Percentiles rank a stretch among this genome's conserved stretches.
phyloP scores from a whole-genome alignment of 2,888 invertebrate genomes.

The Sceliomorpha sp. region DNA sequence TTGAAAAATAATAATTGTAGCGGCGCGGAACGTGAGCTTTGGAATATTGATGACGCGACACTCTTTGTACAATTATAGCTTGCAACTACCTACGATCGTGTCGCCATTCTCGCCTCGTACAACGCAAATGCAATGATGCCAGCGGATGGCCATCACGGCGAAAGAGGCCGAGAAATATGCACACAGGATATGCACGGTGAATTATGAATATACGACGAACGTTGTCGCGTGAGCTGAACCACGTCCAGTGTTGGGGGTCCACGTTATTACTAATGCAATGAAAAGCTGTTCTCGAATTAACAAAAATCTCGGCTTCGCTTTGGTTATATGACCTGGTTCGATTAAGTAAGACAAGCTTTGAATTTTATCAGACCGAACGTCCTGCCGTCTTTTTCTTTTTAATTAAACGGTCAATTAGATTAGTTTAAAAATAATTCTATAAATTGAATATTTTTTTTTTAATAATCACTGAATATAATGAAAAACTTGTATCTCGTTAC shows the following conservation, averaged over 20 bases:
- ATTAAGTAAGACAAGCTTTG: too few relatives aligned
- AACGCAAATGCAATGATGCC: conserved; percentile 30
- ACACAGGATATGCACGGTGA: conserved; percentile 14
- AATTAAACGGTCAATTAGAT: too few relatives aligned
- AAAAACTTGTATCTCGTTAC: too few relatives aligned
- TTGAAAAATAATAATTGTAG: conserved; percentile 30
- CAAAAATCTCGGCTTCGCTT: background rate
- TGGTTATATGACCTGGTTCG: too few relatives aligned
- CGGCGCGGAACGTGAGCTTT: conserved; percentile 19
- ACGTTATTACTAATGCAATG: conserved; percentile 24
- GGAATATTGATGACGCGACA: conserved; percentile 45
- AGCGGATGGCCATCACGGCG: conserved; percentile 5
- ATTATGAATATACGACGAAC: conserved; percentile 42
- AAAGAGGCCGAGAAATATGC: conserved; percentile 35
- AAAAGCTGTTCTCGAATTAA: background rate
- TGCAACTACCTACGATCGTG: conserved; percentile 38
- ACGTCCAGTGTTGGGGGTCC: conserved; percentile 17
- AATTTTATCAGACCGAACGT: too few relatives aligned
- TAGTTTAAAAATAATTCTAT: too few relatives aligned
- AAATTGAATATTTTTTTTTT: too few relatives aligned
- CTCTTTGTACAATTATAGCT: conserved; percentile 47
- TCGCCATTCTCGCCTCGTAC: conserved; percentile 29
- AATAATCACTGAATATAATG: too few relatives aligned
- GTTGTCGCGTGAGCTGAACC: conserved; percentile 16
- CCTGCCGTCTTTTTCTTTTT: too few relatives aligned